A percentile compares a stretch with the other conserved stretches of the same genome.
phyloP scores from a whole-genome alignment of 92 coral and sea anemone genomes.

The Porites lobata region DNA sequence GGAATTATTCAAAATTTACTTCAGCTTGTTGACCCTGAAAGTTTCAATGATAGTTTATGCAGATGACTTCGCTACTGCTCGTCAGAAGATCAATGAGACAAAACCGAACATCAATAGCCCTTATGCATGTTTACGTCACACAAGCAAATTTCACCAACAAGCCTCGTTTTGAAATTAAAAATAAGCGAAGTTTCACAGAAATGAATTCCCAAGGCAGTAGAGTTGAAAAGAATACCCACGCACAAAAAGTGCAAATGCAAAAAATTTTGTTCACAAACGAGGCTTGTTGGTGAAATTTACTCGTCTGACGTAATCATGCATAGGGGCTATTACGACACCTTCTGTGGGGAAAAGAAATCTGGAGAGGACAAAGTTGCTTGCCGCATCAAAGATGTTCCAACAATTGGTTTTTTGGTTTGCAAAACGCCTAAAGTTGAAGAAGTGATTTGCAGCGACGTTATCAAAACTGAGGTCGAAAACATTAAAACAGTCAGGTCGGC shows the following conservation, averaged over 20 bases:
- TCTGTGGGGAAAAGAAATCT: slow-evolving; percentile 30
- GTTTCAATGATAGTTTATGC: not conserved
- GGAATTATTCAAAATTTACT: slow-evolving; percentile 23
- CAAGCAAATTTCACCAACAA: no score
- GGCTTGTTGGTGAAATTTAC: no score
- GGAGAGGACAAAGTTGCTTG: slow-evolving; percentile 72
- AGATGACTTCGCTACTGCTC: slow-evolving; percentile 49
- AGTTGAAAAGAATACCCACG: no score
- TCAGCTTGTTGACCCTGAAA: slow-evolving; percentile 7
- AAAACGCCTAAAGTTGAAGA: slow-evolving; percentile 15
- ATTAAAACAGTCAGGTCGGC: slow-evolving; percentile 21
- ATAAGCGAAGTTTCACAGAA: no score
- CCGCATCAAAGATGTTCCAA: slow-evolving; percentile 46
- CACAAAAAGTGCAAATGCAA: no score
- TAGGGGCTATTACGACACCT: slow-evolving; percentile 51
- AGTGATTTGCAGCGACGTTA: slow-evolving; percentile 13
- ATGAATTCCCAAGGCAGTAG: no score
- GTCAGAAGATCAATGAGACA: slow-evolving; percentile 33
- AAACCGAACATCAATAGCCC: slow-evolving; percentile 56
- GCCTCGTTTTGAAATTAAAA: no score
- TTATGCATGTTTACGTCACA: no score
- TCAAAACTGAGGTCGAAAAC: slow-evolving; percentile 41
- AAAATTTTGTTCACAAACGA: no score
- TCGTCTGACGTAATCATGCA: no score
- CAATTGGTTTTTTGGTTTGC: slow-evolving; percentile 73